These are phyloP conservation scores for Helicoverpa assulta DNA, from an alignment of 2,888 invertebrate genomes.

Conservation along the genomic window DNA sequence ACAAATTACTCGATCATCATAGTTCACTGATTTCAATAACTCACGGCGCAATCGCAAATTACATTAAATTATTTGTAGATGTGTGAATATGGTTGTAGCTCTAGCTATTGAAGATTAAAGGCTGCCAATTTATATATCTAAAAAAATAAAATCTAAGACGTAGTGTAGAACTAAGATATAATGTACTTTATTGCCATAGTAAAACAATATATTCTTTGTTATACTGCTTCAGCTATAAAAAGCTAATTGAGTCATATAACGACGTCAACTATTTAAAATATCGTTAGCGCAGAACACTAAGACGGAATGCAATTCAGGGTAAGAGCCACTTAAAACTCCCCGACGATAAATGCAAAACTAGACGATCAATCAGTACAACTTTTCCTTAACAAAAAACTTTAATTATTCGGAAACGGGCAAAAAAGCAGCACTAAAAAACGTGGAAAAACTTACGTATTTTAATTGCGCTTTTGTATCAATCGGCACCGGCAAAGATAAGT, in stretches of 20 bases:
- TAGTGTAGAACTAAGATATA: no score
- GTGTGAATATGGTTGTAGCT: neutral
- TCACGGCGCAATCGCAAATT: slow-evolving; percentile 24
- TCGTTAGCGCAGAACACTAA: neutral
- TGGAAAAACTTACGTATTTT: slow-evolving; percentile 45
- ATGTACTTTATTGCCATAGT: no score
- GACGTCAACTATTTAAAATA: neutral
- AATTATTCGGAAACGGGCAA: slow-evolving; percentile 30
- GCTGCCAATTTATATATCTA: neutral
- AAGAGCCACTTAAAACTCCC: neutral
- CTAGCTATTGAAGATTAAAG: neutral
- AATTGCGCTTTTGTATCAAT: slow-evolving; percentile 73
- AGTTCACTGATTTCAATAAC: slow-evolving; percentile 28
- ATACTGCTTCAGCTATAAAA: no score
- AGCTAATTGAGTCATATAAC: no score
- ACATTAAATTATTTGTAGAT: slow-evolving; percentile 27
- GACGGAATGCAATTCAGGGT: slow-evolving; percentile 3
- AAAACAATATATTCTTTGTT: no score
- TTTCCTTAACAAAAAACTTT: slow-evolving; percentile 17
- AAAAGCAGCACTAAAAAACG: slow-evolving; percentile 10
- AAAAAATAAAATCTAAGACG: neutral
- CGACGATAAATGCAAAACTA: neutral
- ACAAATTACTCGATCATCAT: neutral
- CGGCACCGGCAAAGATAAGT: slow-evolving; percentile 72
- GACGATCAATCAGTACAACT: slow-evolving; percentile 1